Evolutionary conservation across 2,113 vertebrate species (phyloP).

Genomic region (Bufo bufo): DNA sequence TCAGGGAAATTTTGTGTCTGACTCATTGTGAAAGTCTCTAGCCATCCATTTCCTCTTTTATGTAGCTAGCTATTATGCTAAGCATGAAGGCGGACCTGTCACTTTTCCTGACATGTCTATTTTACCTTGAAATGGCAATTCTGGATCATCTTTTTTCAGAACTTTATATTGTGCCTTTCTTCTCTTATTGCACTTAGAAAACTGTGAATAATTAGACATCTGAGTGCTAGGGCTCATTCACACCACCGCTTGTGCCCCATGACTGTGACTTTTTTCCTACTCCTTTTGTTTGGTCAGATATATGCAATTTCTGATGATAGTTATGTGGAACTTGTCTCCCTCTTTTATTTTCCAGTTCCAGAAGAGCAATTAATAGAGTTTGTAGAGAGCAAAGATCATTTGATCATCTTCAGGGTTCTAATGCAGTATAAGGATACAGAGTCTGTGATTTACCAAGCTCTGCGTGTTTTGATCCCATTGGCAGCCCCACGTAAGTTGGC

Average conservation of each 20-base stretch:
- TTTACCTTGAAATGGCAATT: neutral
- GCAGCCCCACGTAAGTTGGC: constrained; percentile 82
- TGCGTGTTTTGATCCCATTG: constrained; percentile 83
- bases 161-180: too few relatives aligned
- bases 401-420: constrained; percentile 78
- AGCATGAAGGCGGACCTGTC: neutral
- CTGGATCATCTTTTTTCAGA: neutral
- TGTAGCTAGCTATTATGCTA: neutral
- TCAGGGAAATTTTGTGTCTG: neutral
- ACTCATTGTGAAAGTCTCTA: neutral
- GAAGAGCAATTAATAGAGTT: constrained; percentile 89
- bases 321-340: neutral
- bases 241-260: too few relatives aligned
- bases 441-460: constrained; percentile 78
- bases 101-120: neutral
- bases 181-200: too few relatives aligned
- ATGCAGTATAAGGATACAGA: constrained; percentile 78
- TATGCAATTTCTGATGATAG: neutral
- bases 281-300: neutral
- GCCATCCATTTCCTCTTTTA: neutral
- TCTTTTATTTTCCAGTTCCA: constrained; percentile 73
- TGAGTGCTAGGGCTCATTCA: too few relatives aligned
- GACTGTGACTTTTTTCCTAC: too few relatives aligned
- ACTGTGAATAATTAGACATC: too few relatives aligned
- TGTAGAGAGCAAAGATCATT: constrained; percentile 90